Percentiles rank a stretch among this genome's conserved stretches.
phyloP scores from a whole-genome alignment of 2,797 vertebrate genomes.

The Acanthiza pusilla region DNA sequence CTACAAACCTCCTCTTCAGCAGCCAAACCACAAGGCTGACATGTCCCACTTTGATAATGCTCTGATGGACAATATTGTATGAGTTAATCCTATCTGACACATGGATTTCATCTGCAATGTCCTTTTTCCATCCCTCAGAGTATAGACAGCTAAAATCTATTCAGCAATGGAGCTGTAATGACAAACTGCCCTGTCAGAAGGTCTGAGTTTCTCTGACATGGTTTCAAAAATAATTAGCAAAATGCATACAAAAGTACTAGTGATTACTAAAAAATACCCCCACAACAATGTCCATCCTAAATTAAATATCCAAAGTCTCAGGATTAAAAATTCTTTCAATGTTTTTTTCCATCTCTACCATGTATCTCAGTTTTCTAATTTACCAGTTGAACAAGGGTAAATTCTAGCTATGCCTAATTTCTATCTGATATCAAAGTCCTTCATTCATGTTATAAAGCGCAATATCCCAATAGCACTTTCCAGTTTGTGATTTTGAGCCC shows the following conservation, averaged over 20 bases:
- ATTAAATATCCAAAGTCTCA: background rate
- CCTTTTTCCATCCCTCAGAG: background rate
- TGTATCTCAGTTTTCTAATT: background rate
- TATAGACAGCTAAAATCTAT: background rate
- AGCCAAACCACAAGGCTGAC: background rate
- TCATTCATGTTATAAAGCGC: background rate
- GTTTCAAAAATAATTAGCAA: background rate
- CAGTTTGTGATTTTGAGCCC: background rate
- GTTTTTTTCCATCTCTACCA: background rate
- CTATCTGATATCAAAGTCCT: background rate
- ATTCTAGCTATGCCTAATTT: background rate
- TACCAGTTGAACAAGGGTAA: background rate
- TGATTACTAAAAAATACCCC: background rate
- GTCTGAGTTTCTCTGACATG: background rate
- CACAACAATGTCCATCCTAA: background rate
- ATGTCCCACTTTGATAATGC: background rate
- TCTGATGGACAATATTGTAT: background rate
- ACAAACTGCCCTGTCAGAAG: background rate
- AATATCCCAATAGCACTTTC: background rate
- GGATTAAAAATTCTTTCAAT: background rate
- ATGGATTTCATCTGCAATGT: background rate
- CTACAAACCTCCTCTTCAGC: background rate
- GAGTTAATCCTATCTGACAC: background rate
- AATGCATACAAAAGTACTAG: background rate
- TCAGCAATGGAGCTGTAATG: background rate